phyloP scores from a whole-genome alignment of 2,888 invertebrate genomes.

The Drosophila ezoana region DNA sequence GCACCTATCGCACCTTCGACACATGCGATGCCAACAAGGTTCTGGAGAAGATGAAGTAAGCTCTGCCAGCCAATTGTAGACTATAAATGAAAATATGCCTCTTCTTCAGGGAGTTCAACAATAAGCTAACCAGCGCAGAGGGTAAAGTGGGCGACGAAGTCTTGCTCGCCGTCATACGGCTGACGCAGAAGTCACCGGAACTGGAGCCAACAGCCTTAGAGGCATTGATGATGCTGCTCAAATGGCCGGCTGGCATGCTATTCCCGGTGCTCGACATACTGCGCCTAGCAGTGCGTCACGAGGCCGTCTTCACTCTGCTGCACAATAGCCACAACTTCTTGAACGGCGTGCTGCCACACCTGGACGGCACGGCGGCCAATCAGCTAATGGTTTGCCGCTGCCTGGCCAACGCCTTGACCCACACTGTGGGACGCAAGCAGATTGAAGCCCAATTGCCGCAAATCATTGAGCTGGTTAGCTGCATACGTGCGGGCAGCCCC shows the following conservation, averaged over 20 bases:
- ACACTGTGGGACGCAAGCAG: slow-evolving; percentile 83
- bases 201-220: slow-evolving; percentile 85
- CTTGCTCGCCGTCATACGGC: slow-evolving; percentile 86
- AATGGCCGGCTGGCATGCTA: slow-evolving; percentile 88
- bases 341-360: slow-evolving; percentile 83
- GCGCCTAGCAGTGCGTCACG: slow-evolving; percentile 91
- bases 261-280: slow-evolving; percentile 96
- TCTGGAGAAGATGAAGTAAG: slow-evolving; percentile 88
- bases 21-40: slow-evolving; percentile 91
- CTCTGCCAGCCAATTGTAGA: neutral
- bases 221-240: slow-evolving; percentile 73
- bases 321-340: slow-evolving; percentile 85
- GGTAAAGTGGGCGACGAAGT: slow-evolving; percentile 78
- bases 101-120: slow-evolving; percentile 88
- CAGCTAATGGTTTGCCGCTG: slow-evolving; percentile 92
- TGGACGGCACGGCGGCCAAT: slow-evolving; percentile 86
- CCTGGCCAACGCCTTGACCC: slow-evolving; percentile 92
- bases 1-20: slow-evolving; percentile 89
- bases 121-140: slow-evolving; percentile 83
- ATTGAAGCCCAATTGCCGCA: slow-evolving; percentile 71
- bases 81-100: neutral
- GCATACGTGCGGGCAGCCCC: slow-evolving; percentile 82
- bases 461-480: slow-evolving; percentile 71
- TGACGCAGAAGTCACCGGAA: slow-evolving; percentile 86
- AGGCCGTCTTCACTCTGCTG: slow-evolving; percentile 87